phyloP scores from a whole-genome alignment of 2,888 invertebrate genomes.

The Mactromeris polynyma region DNA sequence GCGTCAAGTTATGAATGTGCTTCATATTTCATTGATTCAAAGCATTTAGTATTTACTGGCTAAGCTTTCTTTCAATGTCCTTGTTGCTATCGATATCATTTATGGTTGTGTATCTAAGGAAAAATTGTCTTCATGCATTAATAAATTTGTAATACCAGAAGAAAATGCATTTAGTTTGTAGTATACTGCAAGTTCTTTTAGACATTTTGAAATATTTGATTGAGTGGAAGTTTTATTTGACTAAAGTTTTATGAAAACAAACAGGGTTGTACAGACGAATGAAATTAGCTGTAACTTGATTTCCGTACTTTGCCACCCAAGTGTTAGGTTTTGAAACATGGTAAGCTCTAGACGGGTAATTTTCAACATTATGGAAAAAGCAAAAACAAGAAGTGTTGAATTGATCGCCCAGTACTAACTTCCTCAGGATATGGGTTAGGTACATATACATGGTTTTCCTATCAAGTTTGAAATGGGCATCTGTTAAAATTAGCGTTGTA shows the following conservation, averaged over 20 bases:
- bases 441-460: slow-evolving; percentile 24
- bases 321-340: not conserved
- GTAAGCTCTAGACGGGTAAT: not conserved
- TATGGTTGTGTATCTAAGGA: no score
- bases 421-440: not conserved
- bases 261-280: not conserved
- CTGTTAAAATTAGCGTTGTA: slow-evolving; percentile 21
- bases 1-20: not conserved
- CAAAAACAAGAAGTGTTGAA: not conserved
- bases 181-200: no score
- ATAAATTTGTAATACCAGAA: no score
- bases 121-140: no score
- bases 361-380: not conserved
- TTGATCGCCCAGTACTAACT: not conserved
- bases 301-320: not conserved
- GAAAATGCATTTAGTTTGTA: no score
- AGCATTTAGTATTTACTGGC: no score
- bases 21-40: not conserved
- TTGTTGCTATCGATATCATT: no score
- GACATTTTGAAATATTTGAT: no score
- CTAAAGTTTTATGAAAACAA: no score
- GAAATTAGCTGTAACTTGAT: not conserved
- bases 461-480: slow-evolving; percentile 18
- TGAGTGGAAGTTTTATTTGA: no score
- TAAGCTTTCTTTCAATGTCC: no score